Evolutionary conservation across 2,888 invertebrate genomes (phyloP), one percentile per base, ranked within the genome.

Genomic region (Latheticus oryzae): DNA sequence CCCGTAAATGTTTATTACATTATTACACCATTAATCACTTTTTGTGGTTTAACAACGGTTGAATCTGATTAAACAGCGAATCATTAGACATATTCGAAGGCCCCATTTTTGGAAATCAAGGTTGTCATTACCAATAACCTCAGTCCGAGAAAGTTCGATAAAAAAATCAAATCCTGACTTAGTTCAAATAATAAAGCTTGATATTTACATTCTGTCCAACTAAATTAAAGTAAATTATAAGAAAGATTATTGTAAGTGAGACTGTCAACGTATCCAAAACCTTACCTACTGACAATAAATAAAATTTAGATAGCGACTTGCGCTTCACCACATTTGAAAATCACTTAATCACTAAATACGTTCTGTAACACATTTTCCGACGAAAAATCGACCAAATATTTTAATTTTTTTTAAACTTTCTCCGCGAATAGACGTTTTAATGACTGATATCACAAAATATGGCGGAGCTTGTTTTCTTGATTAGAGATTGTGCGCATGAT

Each of bases 381-480:
- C 2, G 32, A 5, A 2, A 35, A 35, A 43, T 35, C 35, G 8
- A 26, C 11, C 5, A 28, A 28, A 28, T 38, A 5, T 26, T 37
- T 11, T 23, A 37, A 38, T 38, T 50, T 50, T 53, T 38, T 53
- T 37, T 28, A 53, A 53, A 53, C 53, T 53, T 53, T 53, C 53
- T 53, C 53, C 28, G 17, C 23, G 9, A 16, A 35, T 35, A 35
- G 53, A 53, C 53, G 53, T 53, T 53, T 32, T 52, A 26, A 33
- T 33, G 21, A 35, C 35, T 37, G 33, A 33, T 40, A 52, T 19
- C 40, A 52, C 24, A 13, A 35, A 53, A 53, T 43, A 53, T 53
- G 53, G 53, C 43, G 53, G 53, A 43, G n/a, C n/a, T n/a, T n/a
- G n/a, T n/a, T n/a, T n/a, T n/a, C n/a, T 15, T 53, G 53, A 33